Evolutionary conservation across 1,140 invertebrate genomes (phyloP).

Genomic region (Platorchestia sp.): DNA sequence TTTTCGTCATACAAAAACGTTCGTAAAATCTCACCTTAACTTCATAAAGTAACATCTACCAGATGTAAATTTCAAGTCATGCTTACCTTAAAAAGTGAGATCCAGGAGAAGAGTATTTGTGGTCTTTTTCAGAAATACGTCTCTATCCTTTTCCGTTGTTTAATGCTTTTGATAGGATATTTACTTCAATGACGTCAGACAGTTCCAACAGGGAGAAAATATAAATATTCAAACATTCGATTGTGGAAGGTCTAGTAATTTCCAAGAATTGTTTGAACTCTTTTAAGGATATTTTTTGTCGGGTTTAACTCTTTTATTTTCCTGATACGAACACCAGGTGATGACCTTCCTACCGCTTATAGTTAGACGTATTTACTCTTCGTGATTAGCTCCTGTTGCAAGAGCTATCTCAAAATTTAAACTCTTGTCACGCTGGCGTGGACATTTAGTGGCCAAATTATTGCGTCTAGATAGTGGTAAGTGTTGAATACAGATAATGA

Average conservation of each 20-base stretch:
- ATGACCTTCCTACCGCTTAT: background rate
- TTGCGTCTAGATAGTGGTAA: background rate
- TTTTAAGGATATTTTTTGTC: background rate
- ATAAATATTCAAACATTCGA: conserved; percentile 2
- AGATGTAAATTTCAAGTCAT: too few relatives aligned
- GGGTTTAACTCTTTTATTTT: background rate
- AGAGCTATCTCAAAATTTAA: background rate
- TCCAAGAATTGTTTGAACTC: background rate
- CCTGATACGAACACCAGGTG: background rate
- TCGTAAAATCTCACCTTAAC: too few relatives aligned
- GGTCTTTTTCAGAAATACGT: too few relatives aligned
- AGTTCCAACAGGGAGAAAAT: conserved; percentile 52
- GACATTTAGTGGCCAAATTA: background rate
- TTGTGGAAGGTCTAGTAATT: background rate
- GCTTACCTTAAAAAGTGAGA: too few relatives aligned
- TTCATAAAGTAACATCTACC: too few relatives aligned
- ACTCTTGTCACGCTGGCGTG: background rate
- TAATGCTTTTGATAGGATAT: background rate
- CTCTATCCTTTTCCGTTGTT: too few relatives aligned
- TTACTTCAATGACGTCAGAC: conserved; percentile 12
- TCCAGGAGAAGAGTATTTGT: too few relatives aligned
- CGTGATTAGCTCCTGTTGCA: background rate
- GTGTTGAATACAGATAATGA: background rate
- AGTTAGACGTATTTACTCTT: background rate
- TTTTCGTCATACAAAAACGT: too few relatives aligned